Evolutionary conservation across 2,113 vertebrate genomes (phyloP).

Genomic region (Pseudorectes ferrugineus): DNA sequence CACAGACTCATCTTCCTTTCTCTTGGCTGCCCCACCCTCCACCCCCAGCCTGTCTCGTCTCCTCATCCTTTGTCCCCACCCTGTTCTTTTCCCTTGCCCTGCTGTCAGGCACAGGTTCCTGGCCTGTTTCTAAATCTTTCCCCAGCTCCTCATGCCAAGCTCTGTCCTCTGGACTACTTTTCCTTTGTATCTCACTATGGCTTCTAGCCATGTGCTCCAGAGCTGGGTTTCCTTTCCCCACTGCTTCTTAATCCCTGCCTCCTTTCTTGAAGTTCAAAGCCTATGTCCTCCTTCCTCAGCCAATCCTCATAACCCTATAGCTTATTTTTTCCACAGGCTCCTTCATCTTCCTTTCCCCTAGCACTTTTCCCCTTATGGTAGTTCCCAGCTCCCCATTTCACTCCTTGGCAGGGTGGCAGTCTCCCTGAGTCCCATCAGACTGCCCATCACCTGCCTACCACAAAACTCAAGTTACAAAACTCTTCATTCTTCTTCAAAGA

Average conservation of each 20-base stretch:
- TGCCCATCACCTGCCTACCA: neutral
- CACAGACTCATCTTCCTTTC: slow-evolving; percentile 50
- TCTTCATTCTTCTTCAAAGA: neutral
- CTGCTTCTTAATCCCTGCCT: neutral
- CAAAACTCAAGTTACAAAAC: neutral
- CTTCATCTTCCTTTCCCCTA: neutral
- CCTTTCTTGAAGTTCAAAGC: neutral
- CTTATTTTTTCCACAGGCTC: neutral
- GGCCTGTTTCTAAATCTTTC: slow-evolving; percentile 44
- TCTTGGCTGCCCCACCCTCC: slow-evolving; percentile 36
- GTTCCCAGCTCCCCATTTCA: neutral
- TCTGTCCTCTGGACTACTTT: neutral
- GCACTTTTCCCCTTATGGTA: neutral
- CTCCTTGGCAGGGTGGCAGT: neutral
- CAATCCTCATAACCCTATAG: neutral
- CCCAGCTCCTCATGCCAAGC: neutral
- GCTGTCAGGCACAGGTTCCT: slow-evolving; percentile 46
- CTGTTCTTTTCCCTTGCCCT: slow-evolving; percentile 25
- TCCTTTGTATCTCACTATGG: neutral
- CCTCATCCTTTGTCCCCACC: slow-evolving; percentile 37
- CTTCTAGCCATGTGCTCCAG: neutral
- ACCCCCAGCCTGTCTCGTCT: slow-evolving; percentile 36
- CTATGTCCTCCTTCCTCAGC: neutral
- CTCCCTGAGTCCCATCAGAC: neutral
- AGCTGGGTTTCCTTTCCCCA: neutral